Conservation (phyloP, 2,113 vertebrate genomes). For the Motacilla alba region DNA sequence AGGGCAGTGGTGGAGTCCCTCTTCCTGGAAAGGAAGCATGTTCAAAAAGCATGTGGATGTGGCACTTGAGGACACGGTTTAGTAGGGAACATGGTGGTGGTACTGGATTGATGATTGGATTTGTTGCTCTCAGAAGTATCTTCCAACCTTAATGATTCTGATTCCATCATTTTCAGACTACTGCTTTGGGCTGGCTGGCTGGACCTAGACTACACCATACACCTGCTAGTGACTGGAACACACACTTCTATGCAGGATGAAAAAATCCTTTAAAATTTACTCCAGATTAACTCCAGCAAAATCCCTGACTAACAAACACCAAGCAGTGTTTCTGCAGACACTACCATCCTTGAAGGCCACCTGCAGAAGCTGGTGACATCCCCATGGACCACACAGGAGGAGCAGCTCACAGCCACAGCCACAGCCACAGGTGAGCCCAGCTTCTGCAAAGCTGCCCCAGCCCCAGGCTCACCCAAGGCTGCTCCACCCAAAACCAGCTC, state of each 20-base stretch:
- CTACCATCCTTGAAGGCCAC: neutral
- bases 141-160: neutral
- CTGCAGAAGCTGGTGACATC: neutral
- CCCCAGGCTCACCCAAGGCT: accelerated
- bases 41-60: neutral
- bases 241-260: neutral
- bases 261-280: neutral
- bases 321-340: accelerated
- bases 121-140: neutral
- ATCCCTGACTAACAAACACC: neutral
- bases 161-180: neutral
- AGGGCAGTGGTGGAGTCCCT: neutral
- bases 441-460: neutral
- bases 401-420: neutral
- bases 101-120: neutral
- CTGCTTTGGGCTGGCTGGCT: neutral
- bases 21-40: neutral
- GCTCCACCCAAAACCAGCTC: neutral
- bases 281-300: neutral
- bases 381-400: accelerated
- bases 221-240: accelerated
- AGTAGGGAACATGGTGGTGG: neutral
- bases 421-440: accelerated
- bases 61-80: neutral
- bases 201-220: too few species aligned